Percentiles rank a stretch among this genome's conserved stretches.
phyloP scores from a whole-genome alignment of 1,140 invertebrate species.

The Tachypleus tridentatus region DNA sequence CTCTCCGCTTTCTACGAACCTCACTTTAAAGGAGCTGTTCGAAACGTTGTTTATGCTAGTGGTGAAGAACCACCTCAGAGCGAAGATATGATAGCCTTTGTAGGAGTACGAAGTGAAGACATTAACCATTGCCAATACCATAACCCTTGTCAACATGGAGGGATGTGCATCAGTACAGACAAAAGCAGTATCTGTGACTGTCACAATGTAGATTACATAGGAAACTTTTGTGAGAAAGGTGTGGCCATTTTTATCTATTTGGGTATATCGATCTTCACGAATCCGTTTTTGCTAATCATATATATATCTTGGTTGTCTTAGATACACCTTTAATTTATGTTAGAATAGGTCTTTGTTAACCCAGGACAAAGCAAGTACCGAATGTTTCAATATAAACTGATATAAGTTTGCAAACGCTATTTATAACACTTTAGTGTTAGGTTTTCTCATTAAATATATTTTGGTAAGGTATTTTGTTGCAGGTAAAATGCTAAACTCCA shows the following conservation, averaged over 20 bases:
- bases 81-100: slow-evolving; percentile 53
- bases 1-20: slow-evolving; percentile 86
- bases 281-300: slow-evolving; percentile 24
- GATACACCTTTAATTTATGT: too few species aligned
- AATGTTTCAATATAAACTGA: too few species aligned
- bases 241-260: slow-evolving; percentile 7
- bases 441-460: too few species aligned
- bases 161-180: slow-evolving; percentile 88
- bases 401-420: too few species aligned
- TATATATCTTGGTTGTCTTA: neutral
- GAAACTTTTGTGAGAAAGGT: slow-evolving; percentile 88
- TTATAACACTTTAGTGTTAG: too few species aligned
- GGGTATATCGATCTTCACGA: too few species aligned
- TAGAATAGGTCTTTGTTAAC: too few species aligned
- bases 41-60: slow-evolving; percentile 75
- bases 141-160: slow-evolving; percentile 83
- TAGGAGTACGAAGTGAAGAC: slow-evolving; percentile 47
- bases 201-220: slow-evolving; percentile 75
- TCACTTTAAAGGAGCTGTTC: slow-evolving; percentile 64
- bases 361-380: too few species aligned
- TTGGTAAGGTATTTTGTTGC: too few species aligned
- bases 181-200: slow-evolving; percentile 87
- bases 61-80: slow-evolving; percentile 53
- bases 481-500: too few species aligned
- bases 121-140: slow-evolving; percentile 69